Evolutionary conservation across 2,113 vertebrate species (phyloP), one percentile per base, ranked within the genome.

Genomic region (Tiliqua scincoides): DNA sequence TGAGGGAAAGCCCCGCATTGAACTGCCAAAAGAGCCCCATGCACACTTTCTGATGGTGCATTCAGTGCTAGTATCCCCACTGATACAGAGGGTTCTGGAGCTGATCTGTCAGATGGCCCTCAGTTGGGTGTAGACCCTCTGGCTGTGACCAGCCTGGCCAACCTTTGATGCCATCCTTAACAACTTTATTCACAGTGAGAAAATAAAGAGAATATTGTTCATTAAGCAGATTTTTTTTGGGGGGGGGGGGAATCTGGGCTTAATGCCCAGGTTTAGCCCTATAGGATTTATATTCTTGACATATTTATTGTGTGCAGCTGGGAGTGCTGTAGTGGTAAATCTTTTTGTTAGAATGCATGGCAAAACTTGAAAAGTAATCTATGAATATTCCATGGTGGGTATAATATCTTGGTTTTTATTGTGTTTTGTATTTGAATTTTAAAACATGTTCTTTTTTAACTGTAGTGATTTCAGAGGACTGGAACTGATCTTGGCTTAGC

Each of bases 391-490:
- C 6, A 82, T 48, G 37, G n/a, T 65, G 67, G 82, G 78, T 27
- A 1, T 9, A 37, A 27, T 6, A 30, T 75, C 54, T 35, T 62
- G 37, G 10, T 37, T 52, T 80, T 74, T 43, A 10, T 27, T 14
- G 23, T 11, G 63, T 23, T 70, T 52, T 35, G 68, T 43, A 30
- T 73, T 73, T 30, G 70, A 37, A 70, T 54, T 70, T 78, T 40
- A 27, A 74, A 76, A 73, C 65, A 0, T 37, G 43, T 76, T 78
- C 79, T 48, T 82, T 79, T 3, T 0, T 30, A 82, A 70, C 65
- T 6, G 25, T 40, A 78, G 35, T n/a, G 23, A 83, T 88, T 80
- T 77, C 73, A 62, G 83, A 74, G 84, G 27, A 67, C 59, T 9
- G 2, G 20, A 79, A 27, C 0, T 21, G 17, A 12, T n/a, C 37